Conservation (phyloP, 2,113 vertebrate species). For the Tetraodon nigroviridis region DNA sequence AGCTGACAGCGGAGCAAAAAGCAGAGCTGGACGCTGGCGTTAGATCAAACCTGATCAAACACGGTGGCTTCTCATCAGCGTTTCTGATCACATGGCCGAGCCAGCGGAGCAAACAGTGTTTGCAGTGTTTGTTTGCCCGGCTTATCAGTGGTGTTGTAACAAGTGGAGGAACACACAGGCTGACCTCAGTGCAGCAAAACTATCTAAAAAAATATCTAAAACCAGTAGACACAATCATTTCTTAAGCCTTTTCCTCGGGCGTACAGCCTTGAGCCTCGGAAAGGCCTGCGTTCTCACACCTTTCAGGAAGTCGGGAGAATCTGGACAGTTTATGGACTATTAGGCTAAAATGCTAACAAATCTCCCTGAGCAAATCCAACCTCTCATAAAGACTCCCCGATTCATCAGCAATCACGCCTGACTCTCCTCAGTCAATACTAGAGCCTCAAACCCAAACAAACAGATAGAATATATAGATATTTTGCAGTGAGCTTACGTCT, state of each 20-base stretch:
- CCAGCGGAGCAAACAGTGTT: slow-evolving; percentile 58
- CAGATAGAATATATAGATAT: slow-evolving; percentile 68
- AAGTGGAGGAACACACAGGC: slow-evolving; percentile 57
- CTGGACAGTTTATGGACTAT: slow-evolving; percentile 24
- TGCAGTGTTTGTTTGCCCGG: slow-evolving; percentile 62
- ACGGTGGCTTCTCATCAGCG: slow-evolving; percentile 22
- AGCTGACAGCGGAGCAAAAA: slow-evolving; percentile 9
- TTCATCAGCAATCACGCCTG: slow-evolving; percentile 18
- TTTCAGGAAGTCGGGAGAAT: slow-evolving; percentile 2
- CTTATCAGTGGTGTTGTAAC: slow-evolving; percentile 72
- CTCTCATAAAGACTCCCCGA: slow-evolving; percentile 48
- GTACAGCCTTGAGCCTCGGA: not conserved
- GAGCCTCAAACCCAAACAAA: slow-evolving; percentile 26
- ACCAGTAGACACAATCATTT: slow-evolving; percentile 7
- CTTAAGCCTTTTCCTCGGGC: slow-evolving; percentile 1
- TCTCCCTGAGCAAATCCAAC: slow-evolving; percentile 39
- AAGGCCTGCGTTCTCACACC: slow-evolving; percentile 1
- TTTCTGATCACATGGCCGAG: slow-evolving; percentile 56
- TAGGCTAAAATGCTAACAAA: slow-evolving; percentile 40
- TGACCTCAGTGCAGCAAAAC: slow-evolving; percentile 42
- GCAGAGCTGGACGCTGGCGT: not conserved
- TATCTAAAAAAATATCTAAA: slow-evolving; percentile 30
- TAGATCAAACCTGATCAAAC: no score
- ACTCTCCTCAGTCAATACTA: slow-evolving; percentile 9
- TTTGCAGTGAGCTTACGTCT: slow-evolving; percentile 47